Evolutionary conservation across 2,797 vertebrate genomes (phyloP), one percentile per base, ranked within the genome.

Genomic region (Muraenolepis orangiensis): DNA sequence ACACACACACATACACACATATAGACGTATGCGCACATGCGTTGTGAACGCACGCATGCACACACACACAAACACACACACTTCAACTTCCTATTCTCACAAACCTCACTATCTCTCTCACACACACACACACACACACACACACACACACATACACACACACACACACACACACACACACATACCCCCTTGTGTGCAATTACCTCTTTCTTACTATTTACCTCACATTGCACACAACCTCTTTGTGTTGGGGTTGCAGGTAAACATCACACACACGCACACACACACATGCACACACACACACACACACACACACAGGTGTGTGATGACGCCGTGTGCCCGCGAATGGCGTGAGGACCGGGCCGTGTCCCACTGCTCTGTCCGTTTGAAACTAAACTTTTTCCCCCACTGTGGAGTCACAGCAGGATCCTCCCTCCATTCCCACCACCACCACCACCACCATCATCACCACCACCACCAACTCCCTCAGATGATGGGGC

Each of bases 161-260:
- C 83, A 68, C 66, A 76, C 70, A 69, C 74, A 64, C 69, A 30
- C 42, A 73, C 66, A 66, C 68, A 29, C 78, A 75, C 74, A 78
- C 68, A 68, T 29, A 74, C 81, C 89, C 92, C 90, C 92, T 87
- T 78, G 90, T 91, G 92, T 91, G 86, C 93, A 94, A 93, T 94
- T 93, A 93, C 89, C 83, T 85, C 84, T 87, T 91, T 84, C 85
- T 86, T 87, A 86, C 85, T 91, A 86, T 90, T 92, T 90, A 90
- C 87, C 82, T 87, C 83, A 70, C 70, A 82, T 81, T 79, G 85
- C 87, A 85, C 74, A 78, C 86, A 84, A 32, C 78, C 77, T 83
- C 76, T 89, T 87, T 81, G 77, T 88, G 81, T 86, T 81, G 75
- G 75, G 76, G 68, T 72, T 82, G 70, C 84, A 91, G 87, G 91